Percentiles rank a stretch among this genome's conserved stretches.
These are phyloP conservation scores for Acipenser transmontanus DNA, from an alignment of 2,797 vertebrate genomes.

Conservation along the genomic window DNA sequence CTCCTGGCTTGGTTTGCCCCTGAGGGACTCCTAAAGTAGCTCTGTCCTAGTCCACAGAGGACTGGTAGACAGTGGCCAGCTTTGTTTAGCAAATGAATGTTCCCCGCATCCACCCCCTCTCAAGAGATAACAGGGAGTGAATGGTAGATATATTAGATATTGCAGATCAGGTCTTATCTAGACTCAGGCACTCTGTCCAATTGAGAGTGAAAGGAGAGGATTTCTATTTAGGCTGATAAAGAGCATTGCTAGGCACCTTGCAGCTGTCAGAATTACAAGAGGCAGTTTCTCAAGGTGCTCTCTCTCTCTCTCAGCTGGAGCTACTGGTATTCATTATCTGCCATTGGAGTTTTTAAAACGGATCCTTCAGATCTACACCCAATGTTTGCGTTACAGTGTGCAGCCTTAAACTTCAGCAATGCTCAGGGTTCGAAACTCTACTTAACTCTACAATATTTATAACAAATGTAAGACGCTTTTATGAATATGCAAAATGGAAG, in stretches of 20 bases:
- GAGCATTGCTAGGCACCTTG: not conserved
- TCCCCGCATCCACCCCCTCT: not conserved
- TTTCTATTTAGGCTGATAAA: constrained; percentile 4
- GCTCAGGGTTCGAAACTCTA: too few species aligned
- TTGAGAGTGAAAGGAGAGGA: not conserved
- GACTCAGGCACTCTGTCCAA: constrained; percentile 5
- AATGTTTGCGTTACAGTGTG: too few species aligned
- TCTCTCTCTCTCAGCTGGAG: too few species aligned
- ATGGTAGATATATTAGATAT: constrained; percentile 5
- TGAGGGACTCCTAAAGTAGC: not conserved
- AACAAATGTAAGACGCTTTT: too few species aligned
- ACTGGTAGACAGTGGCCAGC: not conserved
- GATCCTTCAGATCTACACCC: too few species aligned
- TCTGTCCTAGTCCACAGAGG: not conserved
- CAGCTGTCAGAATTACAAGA: not conserved
- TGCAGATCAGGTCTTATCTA: constrained; percentile 1
- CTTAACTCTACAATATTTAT: too few species aligned
- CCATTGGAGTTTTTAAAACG: too few species aligned
- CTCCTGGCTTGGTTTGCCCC: not conserved
- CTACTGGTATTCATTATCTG: too few species aligned
- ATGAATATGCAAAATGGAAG: too few species aligned
- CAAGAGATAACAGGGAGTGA: not conserved
- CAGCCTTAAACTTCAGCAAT: too few species aligned
- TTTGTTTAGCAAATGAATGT: constrained; percentile 7
- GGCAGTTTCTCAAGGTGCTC: not conserved